phyloP scores from a whole-genome alignment of 1,140 invertebrate species.

The Cherax quadricarinatus region DNA sequence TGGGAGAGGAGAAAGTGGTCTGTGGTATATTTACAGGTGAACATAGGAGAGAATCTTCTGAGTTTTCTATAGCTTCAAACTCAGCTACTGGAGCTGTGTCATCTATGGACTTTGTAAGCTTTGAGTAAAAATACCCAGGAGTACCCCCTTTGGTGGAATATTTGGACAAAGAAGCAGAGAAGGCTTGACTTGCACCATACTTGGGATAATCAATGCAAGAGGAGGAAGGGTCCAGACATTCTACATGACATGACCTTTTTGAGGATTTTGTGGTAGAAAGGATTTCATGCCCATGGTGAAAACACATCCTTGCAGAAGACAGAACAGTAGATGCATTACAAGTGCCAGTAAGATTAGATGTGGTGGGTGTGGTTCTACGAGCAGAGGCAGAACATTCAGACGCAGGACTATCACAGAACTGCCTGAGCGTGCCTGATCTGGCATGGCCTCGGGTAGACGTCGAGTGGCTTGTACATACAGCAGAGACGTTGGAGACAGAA shows the following conservation, averaged over 20 bases:
- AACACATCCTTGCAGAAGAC: conserved; percentile 46
- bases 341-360: conserved; percentile 32
- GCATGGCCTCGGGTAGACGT: conserved; percentile 23
- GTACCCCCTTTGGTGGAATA: conserved; percentile 49
- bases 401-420: conserved; percentile 44
- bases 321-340: conserved; percentile 43
- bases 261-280: conserved; percentile 31
- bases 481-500: conserved; percentile 48
- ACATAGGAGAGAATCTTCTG: conserved; percentile 29
- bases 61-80: conserved; percentile 56
- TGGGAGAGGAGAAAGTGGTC: conserved; percentile 14
- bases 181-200: conserved; percentile 68
- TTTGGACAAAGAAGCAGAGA: conserved; percentile 64
- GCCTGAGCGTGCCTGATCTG: conserved; percentile 51
- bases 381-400: conserved; percentile 35
- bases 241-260: conserved; percentile 6
- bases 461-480: conserved; percentile 48
- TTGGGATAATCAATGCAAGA: conserved; percentile 53
- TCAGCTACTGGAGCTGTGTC: conserved; percentile 37
- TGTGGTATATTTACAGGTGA: conserved; percentile 20
- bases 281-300: conserved; percentile 49
- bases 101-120: conserved; percentile 61
- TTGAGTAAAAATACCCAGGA: conserved; percentile 69
- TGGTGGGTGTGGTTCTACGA: conserved; percentile 32
- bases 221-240: conserved; percentile 34